Evolutionary conservation across 2,888 invertebrate species (phyloP).

Genomic region (Rotaria macrura): DNA sequence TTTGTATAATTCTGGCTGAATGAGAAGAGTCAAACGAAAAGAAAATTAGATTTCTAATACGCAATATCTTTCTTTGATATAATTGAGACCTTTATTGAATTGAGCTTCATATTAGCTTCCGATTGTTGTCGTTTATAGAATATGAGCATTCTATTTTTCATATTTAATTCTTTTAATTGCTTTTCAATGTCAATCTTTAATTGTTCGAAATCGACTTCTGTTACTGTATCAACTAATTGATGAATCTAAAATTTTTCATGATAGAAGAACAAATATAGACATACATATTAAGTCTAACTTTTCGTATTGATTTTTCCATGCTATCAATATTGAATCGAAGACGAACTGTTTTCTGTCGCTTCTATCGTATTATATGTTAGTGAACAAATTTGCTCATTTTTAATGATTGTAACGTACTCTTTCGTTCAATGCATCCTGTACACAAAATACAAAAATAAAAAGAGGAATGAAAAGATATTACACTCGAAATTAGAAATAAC

Average conservation of each 20-base stretch:
- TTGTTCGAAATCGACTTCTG: slow-evolving; percentile 15
- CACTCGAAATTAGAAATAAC: too few relatives aligned
- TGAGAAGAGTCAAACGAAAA: too few relatives aligned
- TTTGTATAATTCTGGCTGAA: slow-evolving; percentile 1
- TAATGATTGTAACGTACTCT: background rate
- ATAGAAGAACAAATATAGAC: background rate
- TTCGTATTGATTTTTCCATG: background rate
- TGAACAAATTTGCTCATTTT: too few relatives aligned
- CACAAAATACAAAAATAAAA: too few relatives aligned
- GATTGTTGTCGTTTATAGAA: slow-evolving; percentile 17
- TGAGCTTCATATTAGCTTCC: background rate
- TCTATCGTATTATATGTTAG: background rate
- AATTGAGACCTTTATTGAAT: background rate
- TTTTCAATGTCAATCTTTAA: slow-evolving; percentile 9
- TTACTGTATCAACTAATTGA: slow-evolving; percentile 8
- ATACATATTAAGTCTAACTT: background rate
- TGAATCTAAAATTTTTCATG: background rate
- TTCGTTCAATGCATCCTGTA: background rate
- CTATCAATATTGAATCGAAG: background rate
- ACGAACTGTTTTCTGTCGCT: slow-evolving; percentile 14
- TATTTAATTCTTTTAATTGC: background rate
- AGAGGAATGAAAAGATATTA: too few relatives aligned
- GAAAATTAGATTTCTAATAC: background rate
- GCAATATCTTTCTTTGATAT: too few relatives aligned
- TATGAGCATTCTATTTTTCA: background rate